Base-by-base conservation (phyloP, 2,113 vertebrate genomes). In the Pollimyrus isidori region DNA sequence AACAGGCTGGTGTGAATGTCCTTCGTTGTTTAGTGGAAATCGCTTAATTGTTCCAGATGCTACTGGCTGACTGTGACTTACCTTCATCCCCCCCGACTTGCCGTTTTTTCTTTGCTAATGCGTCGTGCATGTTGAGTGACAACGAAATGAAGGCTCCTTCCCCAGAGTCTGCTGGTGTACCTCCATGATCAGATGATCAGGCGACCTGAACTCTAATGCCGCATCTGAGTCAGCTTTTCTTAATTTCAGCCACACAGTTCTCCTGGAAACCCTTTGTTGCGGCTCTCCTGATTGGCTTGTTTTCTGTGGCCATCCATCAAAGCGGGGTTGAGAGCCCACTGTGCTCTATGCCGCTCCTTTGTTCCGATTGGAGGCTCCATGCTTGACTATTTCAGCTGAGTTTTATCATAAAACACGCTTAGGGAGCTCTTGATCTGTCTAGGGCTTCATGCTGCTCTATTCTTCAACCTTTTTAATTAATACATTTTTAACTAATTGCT, bases 21-120 rank as follows among this genome's bases (percentile, higher is more conserved):
- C 95, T 95, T 96, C 95, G 93, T 94, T 95, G 94, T 96, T 97
- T 95, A 96, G 96, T 96, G 96, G 95, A 96, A 96, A 95, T 95
- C 92, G 92, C 95, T 96, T 96, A 96, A 97, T 96, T 97, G 95
- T 96, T 96, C 96, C 96, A 97, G 96, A 97, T 97, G 96, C 96
- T 95, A 95, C 95, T 94, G 94, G 95, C 95, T 97, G 96, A 96
- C 35, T 96, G 96, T 95, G 95, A 95, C 96, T 26, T 53, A n/a
- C 9, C 5, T 87, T 85, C 26, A n/a, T n/a, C 96, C 96, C 95
- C 96, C 95, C 95, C 96, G n/a, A 3, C n/a, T 65, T n/a, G 62
- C 9, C n/a, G 3, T 26, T 26, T 65, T 26, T 26, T 10, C 30
- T 48, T 7, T 2, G 52, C 45, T 19, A 21, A 42, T n/a, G n/a